phyloP scores from a whole-genome alignment of 2,797 vertebrate species.

The Psittacula echo region DNA sequence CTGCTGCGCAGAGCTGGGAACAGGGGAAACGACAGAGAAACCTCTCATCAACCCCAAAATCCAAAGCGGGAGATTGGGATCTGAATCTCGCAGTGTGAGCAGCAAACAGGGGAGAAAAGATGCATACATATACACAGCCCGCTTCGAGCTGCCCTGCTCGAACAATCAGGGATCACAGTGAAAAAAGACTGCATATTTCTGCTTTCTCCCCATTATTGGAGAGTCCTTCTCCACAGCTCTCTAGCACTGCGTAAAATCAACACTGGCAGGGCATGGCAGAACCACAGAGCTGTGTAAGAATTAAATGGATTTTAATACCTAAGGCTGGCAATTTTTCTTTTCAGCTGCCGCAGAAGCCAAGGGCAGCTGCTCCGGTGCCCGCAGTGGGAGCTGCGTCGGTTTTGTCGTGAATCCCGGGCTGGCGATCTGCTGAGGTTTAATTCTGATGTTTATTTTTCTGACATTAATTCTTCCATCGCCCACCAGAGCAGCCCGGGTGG shows the following conservation, averaged over 20 bases:
- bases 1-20: background rate
- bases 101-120: background rate
- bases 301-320: background rate
- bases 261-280: accelerated
- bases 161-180: background rate
- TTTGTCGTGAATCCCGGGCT: background rate
- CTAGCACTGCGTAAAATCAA: background rate
- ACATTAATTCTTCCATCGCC: background rate
- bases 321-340: background rate
- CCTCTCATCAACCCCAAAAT: background rate
- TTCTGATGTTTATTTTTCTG: background rate
- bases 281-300: background rate
- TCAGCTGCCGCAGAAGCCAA: background rate
- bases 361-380: background rate
- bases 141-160: accelerated
- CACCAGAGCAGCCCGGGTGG: background rate
- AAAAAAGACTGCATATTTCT: accelerated
- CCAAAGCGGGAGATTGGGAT: accelerated
- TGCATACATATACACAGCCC: too few species aligned
- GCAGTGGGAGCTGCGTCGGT: background rate
- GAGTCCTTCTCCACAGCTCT: background rate
- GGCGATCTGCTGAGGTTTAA: background rate
- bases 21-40: background rate
- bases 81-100: background rate
- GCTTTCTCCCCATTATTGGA: background rate